These are phyloP conservation scores for Tromatobia lineatoria DNA, from an alignment of 2,888 invertebrate species.

Conservation along the genomic window DNA sequence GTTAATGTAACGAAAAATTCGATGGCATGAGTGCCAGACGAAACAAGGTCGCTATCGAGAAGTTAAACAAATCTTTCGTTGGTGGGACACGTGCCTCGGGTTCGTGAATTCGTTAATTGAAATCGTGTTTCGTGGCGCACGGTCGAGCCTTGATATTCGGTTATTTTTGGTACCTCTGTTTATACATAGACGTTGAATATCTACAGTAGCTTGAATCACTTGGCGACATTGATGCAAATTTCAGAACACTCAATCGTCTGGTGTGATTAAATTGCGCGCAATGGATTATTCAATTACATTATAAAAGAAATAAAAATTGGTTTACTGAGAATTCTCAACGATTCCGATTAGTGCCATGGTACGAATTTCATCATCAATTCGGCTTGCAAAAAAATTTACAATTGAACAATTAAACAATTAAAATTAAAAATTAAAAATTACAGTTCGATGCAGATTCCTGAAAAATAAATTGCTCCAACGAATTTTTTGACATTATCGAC, in stretches of 20 bases:
- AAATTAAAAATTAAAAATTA: no score
- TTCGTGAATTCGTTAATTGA: constrained; percentile 42
- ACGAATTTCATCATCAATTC: no score
- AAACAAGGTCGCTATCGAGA: constrained; percentile 39
- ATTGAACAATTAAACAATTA: no score
- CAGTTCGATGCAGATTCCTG: no score
- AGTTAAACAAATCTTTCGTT: constrained; percentile 40
- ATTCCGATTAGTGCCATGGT: constrained; percentile 35
- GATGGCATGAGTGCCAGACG: constrained; percentile 2
- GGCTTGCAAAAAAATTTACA: no score
- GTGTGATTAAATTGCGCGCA: not conserved
- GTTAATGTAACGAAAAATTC: not conserved
- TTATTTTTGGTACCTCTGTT: constrained; percentile 18
- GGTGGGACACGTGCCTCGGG: not conserved
- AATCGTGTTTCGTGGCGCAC: constrained; percentile 32
- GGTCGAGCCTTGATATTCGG: constrained; percentile 12
- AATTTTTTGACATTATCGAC: no score
- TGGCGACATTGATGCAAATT: constrained; percentile 13
- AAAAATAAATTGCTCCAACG: no score
- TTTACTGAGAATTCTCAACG: constrained; percentile 24
- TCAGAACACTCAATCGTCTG: not conserved
- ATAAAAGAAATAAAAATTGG: constrained; percentile 39
- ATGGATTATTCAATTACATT: constrained; percentile 14
- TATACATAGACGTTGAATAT: not conserved
- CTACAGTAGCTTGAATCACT: not conserved